Percentiles rank a stretch among this genome's conserved stretches.
phyloP scores from a whole-genome alignment of 2,888 invertebrate species.

The Blomia tropicalis region DNA sequence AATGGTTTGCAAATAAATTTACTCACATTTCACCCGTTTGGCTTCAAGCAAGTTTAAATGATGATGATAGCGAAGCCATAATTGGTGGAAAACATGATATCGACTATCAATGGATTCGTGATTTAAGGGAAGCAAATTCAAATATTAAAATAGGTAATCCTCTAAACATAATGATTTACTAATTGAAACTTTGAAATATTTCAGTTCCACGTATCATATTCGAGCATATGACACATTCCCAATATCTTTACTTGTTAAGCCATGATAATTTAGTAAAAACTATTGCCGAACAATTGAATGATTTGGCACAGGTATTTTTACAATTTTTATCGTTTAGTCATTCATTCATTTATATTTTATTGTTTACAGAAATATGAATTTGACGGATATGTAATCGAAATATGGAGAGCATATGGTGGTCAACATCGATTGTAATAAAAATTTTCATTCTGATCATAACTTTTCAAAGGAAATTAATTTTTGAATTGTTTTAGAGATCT shows the following conservation, averaged over 20 bases:
- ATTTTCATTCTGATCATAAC: neutral
- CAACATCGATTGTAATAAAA: constrained; percentile 40
- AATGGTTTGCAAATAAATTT: constrained; percentile 67
- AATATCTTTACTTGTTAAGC: constrained; percentile 51
- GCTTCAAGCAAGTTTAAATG: constrained; percentile 60
- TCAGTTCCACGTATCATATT: constrained; percentile 75
- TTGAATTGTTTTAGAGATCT: constrained; percentile 33
- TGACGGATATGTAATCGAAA: constrained; percentile 75
- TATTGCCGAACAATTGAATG: constrained; percentile 51
- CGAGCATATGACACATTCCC: constrained; percentile 63
- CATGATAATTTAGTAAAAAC: constrained; percentile 34
- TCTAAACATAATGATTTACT: neutral
- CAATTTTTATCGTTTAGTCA: neutral
- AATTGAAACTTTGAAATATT: constrained; percentile 32
- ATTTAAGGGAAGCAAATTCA: constrained; percentile 44
- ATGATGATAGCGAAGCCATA: constrained; percentile 19
- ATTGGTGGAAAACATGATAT: constrained; percentile 50
- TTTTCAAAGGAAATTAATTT: neutral
- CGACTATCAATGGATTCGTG: constrained; percentile 62
- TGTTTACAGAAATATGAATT: constrained; percentile 52
- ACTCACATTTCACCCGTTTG: constrained; percentile 84
- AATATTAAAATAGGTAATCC: constrained; percentile 34
- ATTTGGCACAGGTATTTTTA: constrained; percentile 40
- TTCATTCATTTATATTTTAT: neutral
- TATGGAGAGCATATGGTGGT: constrained; percentile 55